Base-by-base conservation (phyloP, 2,888 invertebrate species). In the Andrena fulva region DNA sequence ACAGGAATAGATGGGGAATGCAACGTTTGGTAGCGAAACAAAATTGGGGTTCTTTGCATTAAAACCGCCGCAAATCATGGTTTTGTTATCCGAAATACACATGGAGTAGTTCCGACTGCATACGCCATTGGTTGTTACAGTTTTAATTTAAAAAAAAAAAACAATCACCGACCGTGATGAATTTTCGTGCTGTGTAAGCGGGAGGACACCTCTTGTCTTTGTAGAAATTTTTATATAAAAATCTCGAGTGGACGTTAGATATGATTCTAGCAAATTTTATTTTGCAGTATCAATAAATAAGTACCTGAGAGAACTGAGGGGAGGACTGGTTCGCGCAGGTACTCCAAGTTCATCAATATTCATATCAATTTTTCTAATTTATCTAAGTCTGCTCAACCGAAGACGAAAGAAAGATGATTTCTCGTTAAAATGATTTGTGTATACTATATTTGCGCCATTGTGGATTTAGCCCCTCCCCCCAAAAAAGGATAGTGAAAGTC, bases 351-450 rank as follows among this genome's bases (percentile, higher is more conserved):
- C 79, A 85, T 82, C 79, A 85, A 86, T 79, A 86, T 88, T 71
- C 89, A 90, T 90, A 90, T 90, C 87, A 91, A 88, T 88, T 84
- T 42, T 82, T 74, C 72, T 89, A 69, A 78, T 85, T 87, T 83
- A 80, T 67, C 77, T 77, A 84, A 80, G 56, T 63, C 82, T 63
- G 80, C 67, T 82, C 77, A 75, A 77, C 73, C 70, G 77, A 69
- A 71, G 62, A 64, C 71, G 69, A 10, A 20, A 63, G 68, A 12
- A 59, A 24, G 10, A 24, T 29, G 31, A 70, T 81, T 84, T 76
- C 31, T 64, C 29, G 29, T 80, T 31, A 60, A 54, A 77, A 70
- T 66, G 56, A 42, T 80, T 77, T 72, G 68, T 67, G 73, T 66
- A 72, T 82, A 60, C 70, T 72, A 76, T 72, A 76, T 63, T 83